Evolutionary conservation across 2,797 vertebrate species (phyloP).

Genomic region (Paguma larvata): DNA sequence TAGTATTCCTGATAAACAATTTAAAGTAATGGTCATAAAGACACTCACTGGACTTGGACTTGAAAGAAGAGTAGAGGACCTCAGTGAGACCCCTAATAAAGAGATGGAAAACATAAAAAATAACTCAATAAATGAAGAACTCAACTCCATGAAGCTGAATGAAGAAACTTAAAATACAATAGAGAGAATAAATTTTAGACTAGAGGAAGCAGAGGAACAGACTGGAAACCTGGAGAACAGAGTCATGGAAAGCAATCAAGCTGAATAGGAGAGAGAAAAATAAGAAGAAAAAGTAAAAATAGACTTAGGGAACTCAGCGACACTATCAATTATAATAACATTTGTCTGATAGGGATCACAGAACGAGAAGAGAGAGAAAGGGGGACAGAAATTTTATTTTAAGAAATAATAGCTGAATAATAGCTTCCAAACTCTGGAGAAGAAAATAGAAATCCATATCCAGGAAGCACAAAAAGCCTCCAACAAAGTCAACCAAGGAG

Average conservation of each 20-base stretch:
- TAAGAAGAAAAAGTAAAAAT: not conserved
- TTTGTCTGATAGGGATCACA: not conserved
- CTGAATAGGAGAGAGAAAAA: not conserved
- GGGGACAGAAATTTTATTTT: not conserved
- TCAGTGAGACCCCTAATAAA: not conserved
- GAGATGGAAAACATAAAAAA: not conserved
- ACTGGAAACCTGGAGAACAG: not conserved
- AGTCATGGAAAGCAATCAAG: not conserved
- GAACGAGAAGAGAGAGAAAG: not conserved
- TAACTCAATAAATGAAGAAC: not conserved
- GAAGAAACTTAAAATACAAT: not conserved
- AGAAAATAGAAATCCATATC: not conserved
- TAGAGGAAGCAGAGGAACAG: not conserved
- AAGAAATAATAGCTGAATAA: not conserved
- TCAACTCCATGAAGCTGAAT: not conserved
- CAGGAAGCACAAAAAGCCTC: not conserved
- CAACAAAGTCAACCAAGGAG: not conserved
- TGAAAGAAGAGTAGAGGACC: not conserved
- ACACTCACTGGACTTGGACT: not conserved
- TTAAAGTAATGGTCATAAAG: not conserved
- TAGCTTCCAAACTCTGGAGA: not conserved
- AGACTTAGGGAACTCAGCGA: not conserved
- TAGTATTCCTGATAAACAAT: not conserved
- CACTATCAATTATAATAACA: not conserved
- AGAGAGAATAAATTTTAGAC: not conserved